Conservation (phyloP, 2,113 vertebrate genomes). For the Brachypodius melanocephalos region DNA sequence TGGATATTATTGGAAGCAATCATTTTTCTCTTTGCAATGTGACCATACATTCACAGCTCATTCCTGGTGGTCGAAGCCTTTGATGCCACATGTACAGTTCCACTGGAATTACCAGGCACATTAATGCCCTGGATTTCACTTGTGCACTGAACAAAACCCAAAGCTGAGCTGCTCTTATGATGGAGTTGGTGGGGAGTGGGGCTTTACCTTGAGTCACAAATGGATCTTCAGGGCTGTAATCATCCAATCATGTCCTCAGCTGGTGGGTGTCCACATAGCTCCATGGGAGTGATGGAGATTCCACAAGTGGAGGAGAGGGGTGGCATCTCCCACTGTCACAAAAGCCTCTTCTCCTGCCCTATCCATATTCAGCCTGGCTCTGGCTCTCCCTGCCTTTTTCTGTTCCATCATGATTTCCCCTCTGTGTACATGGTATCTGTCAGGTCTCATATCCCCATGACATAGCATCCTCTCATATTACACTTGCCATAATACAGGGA, state of each 20-base stretch:
- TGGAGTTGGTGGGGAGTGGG: neutral
- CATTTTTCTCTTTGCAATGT: neutral
- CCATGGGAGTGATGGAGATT: neutral
- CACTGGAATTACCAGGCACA: neutral
- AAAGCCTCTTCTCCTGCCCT: neutral
- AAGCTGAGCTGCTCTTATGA: neutral
- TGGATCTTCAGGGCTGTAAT: neutral
- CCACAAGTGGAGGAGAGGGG: neutral
- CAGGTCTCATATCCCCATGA: constrained; percentile 45
- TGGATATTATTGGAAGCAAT: neutral
- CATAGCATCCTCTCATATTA: constrained; percentile 59
- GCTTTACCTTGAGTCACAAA: neutral
- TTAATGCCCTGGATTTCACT: neutral
- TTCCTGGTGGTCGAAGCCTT: accelerated
- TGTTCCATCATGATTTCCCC: neutral
- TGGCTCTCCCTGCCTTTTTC: neutral
- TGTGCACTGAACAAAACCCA: neutral
- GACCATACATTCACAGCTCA: neutral
- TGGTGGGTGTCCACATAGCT: neutral
- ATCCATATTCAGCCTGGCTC: neutral
- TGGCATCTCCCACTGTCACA: neutral
- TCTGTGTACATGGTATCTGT: neutral
- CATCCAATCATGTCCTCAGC: neutral
- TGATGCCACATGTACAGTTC: neutral
- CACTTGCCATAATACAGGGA: constrained; percentile 56